Evolutionary conservation across 2,797 vertebrate genomes (phyloP).

Genomic region (Sarcoramphus papa): DNA sequence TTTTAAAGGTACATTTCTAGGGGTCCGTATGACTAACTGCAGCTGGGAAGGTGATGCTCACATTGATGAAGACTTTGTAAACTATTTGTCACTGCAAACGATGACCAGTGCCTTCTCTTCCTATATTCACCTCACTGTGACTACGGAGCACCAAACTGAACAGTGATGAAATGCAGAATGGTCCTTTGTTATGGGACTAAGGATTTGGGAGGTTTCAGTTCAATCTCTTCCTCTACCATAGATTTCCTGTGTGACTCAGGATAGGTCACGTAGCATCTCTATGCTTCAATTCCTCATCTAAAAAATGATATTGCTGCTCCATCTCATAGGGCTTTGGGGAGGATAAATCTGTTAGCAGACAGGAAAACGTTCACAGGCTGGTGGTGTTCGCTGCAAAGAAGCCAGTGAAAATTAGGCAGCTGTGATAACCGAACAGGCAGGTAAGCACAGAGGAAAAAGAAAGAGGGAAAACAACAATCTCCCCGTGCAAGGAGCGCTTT

Average conservation of each 20-base stretch:
- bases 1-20: not conserved
- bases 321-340: not conserved
- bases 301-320: not conserved
- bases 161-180: not conserved
- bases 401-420: not conserved
- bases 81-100: not conserved
- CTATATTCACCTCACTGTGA: accelerated
- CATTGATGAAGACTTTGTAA: not conserved
- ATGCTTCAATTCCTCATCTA: not conserved
- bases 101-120: not conserved
- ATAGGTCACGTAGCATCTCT: not conserved
- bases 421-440: not conserved
- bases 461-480: not conserved
- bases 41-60: not conserved
- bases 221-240: not conserved
- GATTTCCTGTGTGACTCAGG: not conserved
- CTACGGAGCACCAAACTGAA: accelerated
- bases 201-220: not conserved
- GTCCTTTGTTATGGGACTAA: not conserved
- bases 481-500: not conserved
- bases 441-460: not conserved
- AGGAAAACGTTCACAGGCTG: not conserved
- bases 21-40: accelerated
- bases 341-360: not conserved
- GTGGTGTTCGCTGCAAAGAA: not conserved